Evolutionary conservation across 1,140 invertebrate species (phyloP).

Genomic region (Drosophila obscura): DNA sequence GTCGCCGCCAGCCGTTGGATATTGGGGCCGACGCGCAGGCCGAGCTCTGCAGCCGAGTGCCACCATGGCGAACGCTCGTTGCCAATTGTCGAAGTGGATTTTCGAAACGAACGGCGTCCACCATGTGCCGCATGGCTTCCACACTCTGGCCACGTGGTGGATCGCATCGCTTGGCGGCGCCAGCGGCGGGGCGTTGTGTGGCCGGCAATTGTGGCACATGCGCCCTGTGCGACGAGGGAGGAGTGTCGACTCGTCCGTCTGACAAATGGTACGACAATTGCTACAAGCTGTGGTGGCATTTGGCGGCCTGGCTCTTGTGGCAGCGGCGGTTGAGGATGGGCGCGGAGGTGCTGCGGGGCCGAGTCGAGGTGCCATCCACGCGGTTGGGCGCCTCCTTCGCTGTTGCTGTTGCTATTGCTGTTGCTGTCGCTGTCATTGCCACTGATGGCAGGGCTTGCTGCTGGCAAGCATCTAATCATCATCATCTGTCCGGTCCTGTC

Average conservation of each 20-base stretch:
- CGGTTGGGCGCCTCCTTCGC: slow-evolving; percentile 52
- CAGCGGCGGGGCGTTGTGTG: slow-evolving; percentile 23
- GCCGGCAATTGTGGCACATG: slow-evolving; percentile 55
- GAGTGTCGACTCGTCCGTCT: slow-evolving; percentile 72
- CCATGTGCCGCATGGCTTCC: slow-evolving; percentile 69
- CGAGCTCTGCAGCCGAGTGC: slow-evolving; percentile 17
- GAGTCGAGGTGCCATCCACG: slow-evolving; percentile 27
- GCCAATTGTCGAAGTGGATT: slow-evolving; percentile 82
- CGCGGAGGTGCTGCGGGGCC: too few relatives aligned
- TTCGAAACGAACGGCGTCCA: slow-evolving; percentile 73
- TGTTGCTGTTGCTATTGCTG: background rate
- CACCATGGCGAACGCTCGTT: slow-evolving; percentile 54
- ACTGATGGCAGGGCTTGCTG: too few relatives aligned
- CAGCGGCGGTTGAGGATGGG: slow-evolving; percentile 1
- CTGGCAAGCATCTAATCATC: too few relatives aligned
- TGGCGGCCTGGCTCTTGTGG: slow-evolving; percentile 61
- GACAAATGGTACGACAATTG: slow-evolving; percentile 84
- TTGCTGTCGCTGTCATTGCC: too few relatives aligned
- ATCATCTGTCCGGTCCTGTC: too few relatives aligned
- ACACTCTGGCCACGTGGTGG: slow-evolving; percentile 72
- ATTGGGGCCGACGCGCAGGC: slow-evolving; percentile 43
- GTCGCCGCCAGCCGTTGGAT: slow-evolving; percentile 60
- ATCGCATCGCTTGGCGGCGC: slow-evolving; percentile 15
- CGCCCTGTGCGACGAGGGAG: slow-evolving; percentile 72
- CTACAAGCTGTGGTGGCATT: slow-evolving; percentile 83